Evolutionary conservation across 2,797 vertebrate species (phyloP), one percentile per base, ranked within the genome.

Genomic region (Phalanger gymnotis): DNA sequence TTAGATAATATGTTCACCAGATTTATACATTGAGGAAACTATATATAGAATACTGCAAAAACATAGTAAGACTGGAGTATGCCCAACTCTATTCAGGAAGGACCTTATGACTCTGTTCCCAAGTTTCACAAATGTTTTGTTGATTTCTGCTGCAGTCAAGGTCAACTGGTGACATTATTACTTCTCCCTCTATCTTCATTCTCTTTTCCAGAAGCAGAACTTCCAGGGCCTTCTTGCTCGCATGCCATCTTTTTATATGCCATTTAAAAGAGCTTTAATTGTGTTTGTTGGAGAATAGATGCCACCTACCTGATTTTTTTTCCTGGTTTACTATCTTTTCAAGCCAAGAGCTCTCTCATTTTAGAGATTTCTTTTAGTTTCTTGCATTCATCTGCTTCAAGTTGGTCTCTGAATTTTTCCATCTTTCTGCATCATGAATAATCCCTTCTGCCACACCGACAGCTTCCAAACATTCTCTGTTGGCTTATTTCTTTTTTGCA

Each of bases 371-470:
- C 99, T 97, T 99, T 99, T 96, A 99, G 98, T 97, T 99, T 99
- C 98, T 99, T 98, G 98, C 99, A 99, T 99, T 99, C 99, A 91
- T 99, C 99, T 92, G 99, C 99, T 93, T 99, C 99, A 96, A 99
- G 98, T 98, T 99, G 99, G 97, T 99, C 99, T 98, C 99, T 99
- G 98, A 99, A 99, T 98, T 99, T 99, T 97, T 99, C 99, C 99
- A 99, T 99, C 99, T 99, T 99, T 99, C 99, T 0, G 99, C 99
- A 96, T 99, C 99, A 0, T 99, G 99, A 97, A 99, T 98, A 96
- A 99, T 99, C 95, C 99, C 99, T 98, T 99, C 99, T 0, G 99
- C 99, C 98, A 99, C 99, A 98, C 99, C 99, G 91, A 99, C 99
- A 0, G 99, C 99, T 98, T 99, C 99, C 97, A 99, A 99, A 0